Percentiles rank a stretch among this genome's conserved stretches.
These are phyloP conservation scores for Cheilosia urbana DNA, from an alignment of 2,888 invertebrate genomes.

Conservation along the genomic window DNA sequence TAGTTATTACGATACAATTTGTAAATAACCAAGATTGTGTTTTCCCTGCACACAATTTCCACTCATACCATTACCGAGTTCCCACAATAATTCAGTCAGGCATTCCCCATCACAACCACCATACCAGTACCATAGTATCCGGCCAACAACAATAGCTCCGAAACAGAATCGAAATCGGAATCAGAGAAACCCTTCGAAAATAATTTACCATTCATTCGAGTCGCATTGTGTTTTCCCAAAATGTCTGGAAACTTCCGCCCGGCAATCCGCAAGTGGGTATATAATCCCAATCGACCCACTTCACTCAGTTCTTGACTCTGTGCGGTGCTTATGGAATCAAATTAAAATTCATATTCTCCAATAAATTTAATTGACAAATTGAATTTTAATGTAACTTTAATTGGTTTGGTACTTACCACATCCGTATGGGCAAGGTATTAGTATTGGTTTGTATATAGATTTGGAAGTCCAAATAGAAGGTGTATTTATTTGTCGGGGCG, in stretches of 20 bases:
- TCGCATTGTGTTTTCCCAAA: conserved; percentile 46
- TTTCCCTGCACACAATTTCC: conserved; percentile 2
- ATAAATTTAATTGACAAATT: conserved; percentile 64
- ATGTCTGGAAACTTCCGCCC: conserved; percentile 61
- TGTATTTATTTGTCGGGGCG: not conserved
- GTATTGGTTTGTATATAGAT: not conserved
- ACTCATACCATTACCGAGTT: conserved; percentile 9
- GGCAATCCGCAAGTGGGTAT: conserved; percentile 4
- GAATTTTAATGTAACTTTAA: conserved; percentile 52
- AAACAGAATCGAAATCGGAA: conserved; percentile 15
- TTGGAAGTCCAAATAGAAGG: not conserved
- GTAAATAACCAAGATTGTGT: conserved; percentile 26
- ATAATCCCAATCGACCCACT: conserved; percentile 7
- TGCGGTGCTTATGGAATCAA: conserved; percentile 19
- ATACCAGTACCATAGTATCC: not conserved
- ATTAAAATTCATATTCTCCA: conserved; percentile 59
- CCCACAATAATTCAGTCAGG: not conserved
- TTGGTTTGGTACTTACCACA: not conserved
- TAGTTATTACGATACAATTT: conserved; percentile 29
- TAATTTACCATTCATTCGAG: conserved; percentile 55
- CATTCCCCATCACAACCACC: not conserved
- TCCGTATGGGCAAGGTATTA: not conserved
- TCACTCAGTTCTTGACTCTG: conserved; percentile 13
- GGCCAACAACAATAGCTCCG: conserved; percentile 41
- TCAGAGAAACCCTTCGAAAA: conserved; percentile 41